Evolutionary conservation across 2,113 vertebrate species (phyloP).

Genomic region (Hylia prasina): DNA sequence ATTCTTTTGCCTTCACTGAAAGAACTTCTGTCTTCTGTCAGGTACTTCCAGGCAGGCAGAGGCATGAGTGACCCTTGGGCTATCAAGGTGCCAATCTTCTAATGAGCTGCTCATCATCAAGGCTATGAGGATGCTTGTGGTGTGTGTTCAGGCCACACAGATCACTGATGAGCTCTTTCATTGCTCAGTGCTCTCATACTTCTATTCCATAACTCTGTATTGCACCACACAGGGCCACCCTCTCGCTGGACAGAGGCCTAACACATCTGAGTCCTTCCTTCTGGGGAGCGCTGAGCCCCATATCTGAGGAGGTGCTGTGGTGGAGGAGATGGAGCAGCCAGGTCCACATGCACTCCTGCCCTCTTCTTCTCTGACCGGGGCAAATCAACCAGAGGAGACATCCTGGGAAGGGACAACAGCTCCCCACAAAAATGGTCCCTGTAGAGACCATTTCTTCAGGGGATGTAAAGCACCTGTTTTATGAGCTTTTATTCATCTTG

Average conservation of each 20-base stretch:
- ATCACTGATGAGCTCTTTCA: background rate
- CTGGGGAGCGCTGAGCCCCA: background rate
- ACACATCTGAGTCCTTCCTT: background rate
- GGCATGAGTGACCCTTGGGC: fast-evolving
- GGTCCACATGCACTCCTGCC: background rate
- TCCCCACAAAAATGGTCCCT: background rate
- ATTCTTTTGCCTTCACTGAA: background rate
- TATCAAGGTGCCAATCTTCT: background rate
- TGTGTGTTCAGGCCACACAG: background rate
- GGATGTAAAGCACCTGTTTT: background rate
- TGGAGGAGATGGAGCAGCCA: background rate
- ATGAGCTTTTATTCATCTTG: background rate
- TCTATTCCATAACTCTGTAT: background rate
- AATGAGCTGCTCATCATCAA: fast-evolving
- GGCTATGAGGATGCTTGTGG: background rate
- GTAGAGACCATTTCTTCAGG: background rate
- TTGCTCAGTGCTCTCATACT: background rate
- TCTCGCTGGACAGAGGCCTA: background rate
- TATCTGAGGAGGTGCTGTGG: background rate
- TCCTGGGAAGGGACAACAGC: background rate
- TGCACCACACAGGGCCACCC: no score
- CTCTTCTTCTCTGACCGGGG: background rate
- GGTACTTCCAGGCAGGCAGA: background rate
- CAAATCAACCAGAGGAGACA: background rate
- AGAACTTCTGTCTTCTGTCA: background rate